These are phyloP conservation scores for Meandrusa payeni DNA, from an alignment of 2,888 invertebrate genomes.

Conservation along the genomic window DNA sequence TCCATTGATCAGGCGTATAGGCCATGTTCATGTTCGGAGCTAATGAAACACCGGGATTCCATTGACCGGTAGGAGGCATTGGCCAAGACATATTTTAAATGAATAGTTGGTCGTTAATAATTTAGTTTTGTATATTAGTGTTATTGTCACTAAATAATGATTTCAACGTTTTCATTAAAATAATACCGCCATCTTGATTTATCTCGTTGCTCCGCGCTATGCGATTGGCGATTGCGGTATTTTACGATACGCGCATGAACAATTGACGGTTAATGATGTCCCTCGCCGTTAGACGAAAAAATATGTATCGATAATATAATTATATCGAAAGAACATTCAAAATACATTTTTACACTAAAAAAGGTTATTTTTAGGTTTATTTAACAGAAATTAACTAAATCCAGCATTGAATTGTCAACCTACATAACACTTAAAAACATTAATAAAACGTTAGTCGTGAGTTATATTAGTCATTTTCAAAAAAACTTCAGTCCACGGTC, in stretches of 20 bases:
- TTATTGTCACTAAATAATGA: not conserved
- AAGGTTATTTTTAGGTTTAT: too few relatives aligned
- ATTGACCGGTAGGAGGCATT: slow-evolving; percentile 51
- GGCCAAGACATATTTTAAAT: slow-evolving; percentile 63
- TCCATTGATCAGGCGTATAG: slow-evolving; percentile 85
- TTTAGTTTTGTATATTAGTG: not conserved
- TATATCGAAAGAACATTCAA: too few relatives aligned
- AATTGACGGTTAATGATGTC: not conserved
- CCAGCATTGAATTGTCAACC: too few relatives aligned
- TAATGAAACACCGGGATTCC: slow-evolving; percentile 53
- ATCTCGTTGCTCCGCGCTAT: not conserved
- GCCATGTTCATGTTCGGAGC: slow-evolving; percentile 55
- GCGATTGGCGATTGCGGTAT: not conserved
- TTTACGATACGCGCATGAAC: not conserved
- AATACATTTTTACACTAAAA: too few relatives aligned
- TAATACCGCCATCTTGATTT: slow-evolving; percentile 15
- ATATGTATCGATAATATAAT: too few relatives aligned
- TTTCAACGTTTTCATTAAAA: slow-evolving; percentile 3
- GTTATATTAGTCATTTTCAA: too few relatives aligned
- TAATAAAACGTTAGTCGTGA: too few relatives aligned
- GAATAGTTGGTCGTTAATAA: not conserved
- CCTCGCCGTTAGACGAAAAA: not conserved
- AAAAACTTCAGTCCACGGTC: too few relatives aligned
- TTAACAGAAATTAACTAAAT: too few relatives aligned
- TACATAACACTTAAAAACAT: too few relatives aligned